Percentiles rank a stretch among this genome's conserved stretches.
Evolutionary conservation across 2,797 vertebrate genomes (phyloP).

Genomic region (Apogon hyalosoma): DNA sequence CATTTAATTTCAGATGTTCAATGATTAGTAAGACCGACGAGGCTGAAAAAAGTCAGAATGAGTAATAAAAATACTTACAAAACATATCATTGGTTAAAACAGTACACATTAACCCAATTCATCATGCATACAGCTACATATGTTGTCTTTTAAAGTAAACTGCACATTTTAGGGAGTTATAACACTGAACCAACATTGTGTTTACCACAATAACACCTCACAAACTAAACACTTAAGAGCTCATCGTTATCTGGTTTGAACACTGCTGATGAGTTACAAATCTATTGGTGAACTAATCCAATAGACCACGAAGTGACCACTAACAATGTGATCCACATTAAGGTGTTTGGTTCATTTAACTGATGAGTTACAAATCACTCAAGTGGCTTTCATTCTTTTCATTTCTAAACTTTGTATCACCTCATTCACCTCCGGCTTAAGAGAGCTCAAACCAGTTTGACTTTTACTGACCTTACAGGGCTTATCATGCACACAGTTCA

Average conservation of each 20-base stretch:
- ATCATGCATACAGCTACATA: not conserved
- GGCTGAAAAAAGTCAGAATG: no score
- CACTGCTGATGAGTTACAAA: constrained; percentile 28
- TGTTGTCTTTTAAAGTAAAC: constrained; percentile 2
- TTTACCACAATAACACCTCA: constrained; percentile 3
- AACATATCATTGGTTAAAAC: not conserved
- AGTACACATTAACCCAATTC: not conserved
- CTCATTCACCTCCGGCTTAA: constrained; percentile 57
- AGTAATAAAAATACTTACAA: no score
- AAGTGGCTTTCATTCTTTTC: constrained; percentile 51
- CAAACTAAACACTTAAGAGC: constrained; percentile 20
- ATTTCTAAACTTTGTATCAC: constrained; percentile 26
- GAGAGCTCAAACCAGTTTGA: constrained; percentile 68
- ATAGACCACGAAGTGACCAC: constrained; percentile 62
- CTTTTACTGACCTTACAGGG: constrained; percentile 54
- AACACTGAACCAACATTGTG: not conserved
- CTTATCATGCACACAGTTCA: constrained; percentile 45
- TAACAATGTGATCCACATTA: constrained; percentile 38
- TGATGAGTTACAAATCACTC: constrained; percentile 40
- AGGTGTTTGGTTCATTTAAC: constrained; percentile 51
- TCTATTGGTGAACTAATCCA: constrained; percentile 59
- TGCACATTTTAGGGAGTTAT: not conserved
- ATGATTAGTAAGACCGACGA: no score
- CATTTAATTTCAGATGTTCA: no score
- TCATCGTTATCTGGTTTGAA: constrained; percentile 57